Percentiles rank a stretch among this genome's conserved stretches.
Conservation (phyloP, 1,140 invertebrate genomes). For the Euglossa dilemma region DNA sequence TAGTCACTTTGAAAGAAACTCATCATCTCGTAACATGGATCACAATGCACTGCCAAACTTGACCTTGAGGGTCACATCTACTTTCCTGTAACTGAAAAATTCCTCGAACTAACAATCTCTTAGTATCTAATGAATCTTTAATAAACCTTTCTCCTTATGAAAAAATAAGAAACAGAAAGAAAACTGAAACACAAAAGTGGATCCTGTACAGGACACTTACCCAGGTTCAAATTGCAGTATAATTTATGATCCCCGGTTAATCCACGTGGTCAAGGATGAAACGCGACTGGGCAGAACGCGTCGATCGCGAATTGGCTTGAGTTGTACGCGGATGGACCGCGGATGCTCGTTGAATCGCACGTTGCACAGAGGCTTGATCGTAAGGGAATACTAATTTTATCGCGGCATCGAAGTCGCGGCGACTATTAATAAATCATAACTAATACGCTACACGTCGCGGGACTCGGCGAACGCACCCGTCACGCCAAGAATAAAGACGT, state of each 20-base stretch:
- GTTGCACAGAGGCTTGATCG: conserved; percentile 11
- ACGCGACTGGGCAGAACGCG: background rate
- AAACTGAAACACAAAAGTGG: no score
- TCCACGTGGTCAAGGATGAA: background rate
- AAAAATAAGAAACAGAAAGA: no score
- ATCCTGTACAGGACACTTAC: background rate
- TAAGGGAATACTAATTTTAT: conserved; percentile 53
- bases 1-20: no score
- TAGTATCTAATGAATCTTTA: no score
- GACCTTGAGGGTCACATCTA: no score
- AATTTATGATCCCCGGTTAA: background rate
- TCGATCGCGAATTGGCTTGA: background rate
- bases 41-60: no score
- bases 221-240: background rate
- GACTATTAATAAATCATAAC: conserved; percentile 61
- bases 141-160: no score
- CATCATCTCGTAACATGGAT: no score
- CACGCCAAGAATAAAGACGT: conserved; percentile 51
- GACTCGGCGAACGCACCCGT: conserved; percentile 23
- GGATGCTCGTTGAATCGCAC: background rate
- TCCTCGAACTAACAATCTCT: no score
- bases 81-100: no score
- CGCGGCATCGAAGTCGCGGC: conserved; percentile 43
- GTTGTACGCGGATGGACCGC: no score
- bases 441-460: conserved; percentile 55